Evolutionary conservation across 2,797 vertebrate species (phyloP).

Genomic region (Halcyon smyrnensis): DNA sequence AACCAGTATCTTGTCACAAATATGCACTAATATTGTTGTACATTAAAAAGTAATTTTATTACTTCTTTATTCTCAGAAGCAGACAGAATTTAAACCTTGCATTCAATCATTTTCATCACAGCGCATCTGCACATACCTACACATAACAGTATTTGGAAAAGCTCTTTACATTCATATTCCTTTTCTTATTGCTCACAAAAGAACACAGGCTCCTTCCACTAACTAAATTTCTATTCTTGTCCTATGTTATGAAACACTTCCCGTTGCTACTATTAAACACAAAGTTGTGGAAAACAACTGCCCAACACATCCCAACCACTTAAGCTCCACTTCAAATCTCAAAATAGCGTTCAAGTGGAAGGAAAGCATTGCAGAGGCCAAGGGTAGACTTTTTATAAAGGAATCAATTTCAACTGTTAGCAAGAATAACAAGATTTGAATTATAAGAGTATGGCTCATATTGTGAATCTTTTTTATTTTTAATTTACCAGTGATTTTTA

Average conservation of each 20-base stretch:
- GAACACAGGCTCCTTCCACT: neutral
- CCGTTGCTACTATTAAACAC: neutral
- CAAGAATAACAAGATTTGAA: neutral
- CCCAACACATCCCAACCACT: neutral
- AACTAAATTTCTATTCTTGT: neutral
- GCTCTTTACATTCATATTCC: neutral
- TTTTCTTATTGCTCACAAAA: neutral
- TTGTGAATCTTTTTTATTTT: neutral
- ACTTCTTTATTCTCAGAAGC: neutral
- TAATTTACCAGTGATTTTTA: neutral
- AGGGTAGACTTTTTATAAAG: neutral
- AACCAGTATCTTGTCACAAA: neutral
- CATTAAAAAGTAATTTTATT: neutral
- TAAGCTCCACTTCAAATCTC: slow-evolving; percentile 20
- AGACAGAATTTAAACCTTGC: neutral
- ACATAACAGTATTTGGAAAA: neutral
- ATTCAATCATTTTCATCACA: neutral
- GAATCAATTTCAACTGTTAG: neutral
- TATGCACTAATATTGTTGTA: fast-evolving
- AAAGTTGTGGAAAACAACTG: neutral
- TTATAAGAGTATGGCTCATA: neutral
- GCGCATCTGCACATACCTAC: neutral
- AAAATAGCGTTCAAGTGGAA: neutral
- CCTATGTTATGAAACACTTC: neutral
- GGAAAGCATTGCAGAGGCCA: neutral